Base-by-base conservation (phyloP, 1,140 invertebrate species). In the Agrypnia vestita region DNA sequence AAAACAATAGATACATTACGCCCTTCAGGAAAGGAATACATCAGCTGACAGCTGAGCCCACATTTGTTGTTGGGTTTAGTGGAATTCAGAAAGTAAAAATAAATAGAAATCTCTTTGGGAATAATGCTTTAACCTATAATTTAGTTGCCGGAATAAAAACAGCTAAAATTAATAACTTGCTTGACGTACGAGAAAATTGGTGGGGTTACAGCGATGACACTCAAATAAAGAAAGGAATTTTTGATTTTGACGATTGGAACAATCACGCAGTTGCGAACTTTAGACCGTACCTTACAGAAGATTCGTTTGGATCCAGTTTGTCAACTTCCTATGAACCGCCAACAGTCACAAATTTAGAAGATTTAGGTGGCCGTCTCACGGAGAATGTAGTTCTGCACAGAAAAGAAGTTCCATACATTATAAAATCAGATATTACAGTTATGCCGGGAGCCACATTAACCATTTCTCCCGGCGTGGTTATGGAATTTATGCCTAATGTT, bases 171-270 rank as follows among this genome's bases (percentile, higher is more conserved):
- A 94, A 97, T 80, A 98, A 97, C 84, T 91, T 91, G 56, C 88
- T 99, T 9, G 95, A 99, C 86, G 97, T 97, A 0, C 91, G 91
- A 13, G 94, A 98, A 86, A 99, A 99, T 87, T 99, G 96, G 96
- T 99, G 98, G 98, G 98, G 98, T 9, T 94, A 93, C 4, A 88
- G 88, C 3, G 91, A 95, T 73, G 91, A 94, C 53, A 86, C 86
- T 7, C 88, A 90, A 46, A 99, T 99, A 43, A 91, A 93, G 80
- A 91, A 93, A 62, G 92, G 94, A 85, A 98, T 99, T 83, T 99
- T 99, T 87, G 99, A 99, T 90, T 99, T 99, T 90, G 97, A 99
- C 87, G 98, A 99, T 86, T 99, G 98, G 98, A 99, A 99, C 86
- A 97, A 97, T 88, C 98, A 97, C 87, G 97, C 97, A 0, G 93